These are phyloP conservation scores for Sebastes trivittatus DNA, from an alignment of 2,797 vertebrate species.

Conservation along the genomic window DNA sequence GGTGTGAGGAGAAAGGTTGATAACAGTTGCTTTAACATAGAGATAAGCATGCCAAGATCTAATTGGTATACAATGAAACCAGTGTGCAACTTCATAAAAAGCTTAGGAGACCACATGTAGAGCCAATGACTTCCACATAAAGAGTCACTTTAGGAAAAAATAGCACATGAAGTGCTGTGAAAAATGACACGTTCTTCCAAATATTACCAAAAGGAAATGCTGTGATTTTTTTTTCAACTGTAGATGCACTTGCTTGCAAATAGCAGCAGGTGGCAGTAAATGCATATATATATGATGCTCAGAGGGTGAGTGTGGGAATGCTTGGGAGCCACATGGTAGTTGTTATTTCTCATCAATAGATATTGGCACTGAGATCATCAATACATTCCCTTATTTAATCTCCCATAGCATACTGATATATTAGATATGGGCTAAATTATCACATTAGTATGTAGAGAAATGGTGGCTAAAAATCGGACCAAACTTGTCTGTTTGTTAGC, in stretches of 20 bases:
- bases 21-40: no score
- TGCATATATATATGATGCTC: not conserved
- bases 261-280: slow-evolving; percentile 61
- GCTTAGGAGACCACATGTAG: not conserved
- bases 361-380: not conserved
- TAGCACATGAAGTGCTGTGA: no score
- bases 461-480: not conserved
- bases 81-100: not conserved
- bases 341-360: not conserved
- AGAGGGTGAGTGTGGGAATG: not conserved
- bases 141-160: not conserved
- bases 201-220: not conserved
- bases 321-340: not conserved
- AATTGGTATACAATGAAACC: not conserved
- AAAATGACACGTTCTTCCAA: not conserved
- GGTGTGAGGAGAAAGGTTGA: no score
- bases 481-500: not conserved
- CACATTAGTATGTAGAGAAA: not conserved
- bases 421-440: not conserved
- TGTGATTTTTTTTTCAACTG: no score
- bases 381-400: not conserved
- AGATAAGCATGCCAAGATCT: not conserved
- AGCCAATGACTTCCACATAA: not conserved
- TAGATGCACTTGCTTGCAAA: not conserved
- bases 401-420: not conserved